Evolutionary conservation across 1,140 invertebrate species (phyloP), one percentile per base, ranked within the genome.

Genomic region (Nasonia vitripennis): DNA sequence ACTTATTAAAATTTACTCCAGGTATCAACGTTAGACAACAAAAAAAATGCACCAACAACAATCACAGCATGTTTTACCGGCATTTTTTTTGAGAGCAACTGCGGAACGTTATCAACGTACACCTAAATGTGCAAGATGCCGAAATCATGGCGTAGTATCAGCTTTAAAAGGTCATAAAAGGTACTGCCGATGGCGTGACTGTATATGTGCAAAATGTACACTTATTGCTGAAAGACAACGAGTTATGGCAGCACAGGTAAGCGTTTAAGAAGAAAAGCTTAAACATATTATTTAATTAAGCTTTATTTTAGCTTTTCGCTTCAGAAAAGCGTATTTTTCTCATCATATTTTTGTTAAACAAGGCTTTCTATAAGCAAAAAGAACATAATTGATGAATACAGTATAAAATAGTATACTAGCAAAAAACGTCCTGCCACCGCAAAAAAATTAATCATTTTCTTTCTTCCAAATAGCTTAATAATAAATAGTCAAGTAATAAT

Each of bases 101-200:
- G 97, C 97, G 31, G 98, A 99, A 92, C 95, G 98, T 89, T 99
- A 99, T 93, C 98, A 98, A 93, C 94, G 99, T 86, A 99, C 99
- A 41, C 99, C 99, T n/a, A 99, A 99, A 94, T 99, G 99, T 94
- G 99, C 99, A 70, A 95, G 99, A 79, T 99, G 99, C 92, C 94
- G 99, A 77, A 99, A 99, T 94, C 99, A 99, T 94, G 99, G 98
- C 85, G 98, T 99, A 83, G 98, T 99, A 74, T 99, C 98, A 6
- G 98, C 98, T 2, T 94, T 99, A 27, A 99, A 99, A 94, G 98
- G 98, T 5, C 98, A 99, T 94, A 99, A 99, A 93, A 95, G 98
- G 1, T 99, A 98, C 93, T 99, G 98, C 92, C 95, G 98, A 78
- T 99, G 98, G 98, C 94, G 98, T 83, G 98, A 99, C 91, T 99